Evolutionary conservation across 2,113 vertebrate genomes (phyloP).

Genomic region (Odontesthes bonariensis): DNA sequence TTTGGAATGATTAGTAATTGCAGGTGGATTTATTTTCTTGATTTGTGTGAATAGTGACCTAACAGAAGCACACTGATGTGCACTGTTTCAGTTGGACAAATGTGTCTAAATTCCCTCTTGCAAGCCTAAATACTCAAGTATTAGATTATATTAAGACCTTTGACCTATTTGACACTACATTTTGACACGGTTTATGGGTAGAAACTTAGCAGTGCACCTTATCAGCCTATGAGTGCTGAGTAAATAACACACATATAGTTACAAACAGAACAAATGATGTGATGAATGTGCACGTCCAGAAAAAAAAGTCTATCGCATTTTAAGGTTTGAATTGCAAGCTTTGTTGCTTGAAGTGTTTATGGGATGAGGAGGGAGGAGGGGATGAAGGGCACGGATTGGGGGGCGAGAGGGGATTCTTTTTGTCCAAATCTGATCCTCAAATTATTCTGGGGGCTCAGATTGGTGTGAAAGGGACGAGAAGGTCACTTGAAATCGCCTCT

Average conservation of each 20-base stretch:
- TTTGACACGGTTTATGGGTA: conserved; percentile 4
- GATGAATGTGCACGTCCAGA: conserved; percentile 7
- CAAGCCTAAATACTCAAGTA: neutral
- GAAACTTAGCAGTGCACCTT: neutral
- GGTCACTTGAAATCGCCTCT: conserved; percentile 98
- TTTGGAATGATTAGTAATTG: neutral
- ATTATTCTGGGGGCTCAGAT: conserved; percentile 91
- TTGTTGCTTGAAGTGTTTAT: conserved; percentile 87
- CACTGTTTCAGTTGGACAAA: conserved; percentile 3
- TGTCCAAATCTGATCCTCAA: conserved; percentile 90
- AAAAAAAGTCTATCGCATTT: conserved; percentile 19
- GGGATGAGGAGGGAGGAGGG: conserved; percentile 88
- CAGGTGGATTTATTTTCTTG: conserved; percentile 3
- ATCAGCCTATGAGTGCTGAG: neutral
- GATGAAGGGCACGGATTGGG: conserved; percentile 65
- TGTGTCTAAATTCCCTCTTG: neutral
- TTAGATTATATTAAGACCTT: conserved; percentile 4
- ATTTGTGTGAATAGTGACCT: neutral
- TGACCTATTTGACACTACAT: conserved; percentile 7
- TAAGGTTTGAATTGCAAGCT: conserved; percentile 73
- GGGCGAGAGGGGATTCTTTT: conserved; percentile 80
- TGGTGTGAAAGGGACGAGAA: conserved; percentile 95
- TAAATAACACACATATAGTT: neutral
- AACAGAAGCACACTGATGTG: conserved; percentile 21
- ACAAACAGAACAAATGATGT: conserved; percentile 1